Evolutionary conservation across 2,113 vertebrate species (phyloP).

Genomic region (Cervus canadensis): DNA sequence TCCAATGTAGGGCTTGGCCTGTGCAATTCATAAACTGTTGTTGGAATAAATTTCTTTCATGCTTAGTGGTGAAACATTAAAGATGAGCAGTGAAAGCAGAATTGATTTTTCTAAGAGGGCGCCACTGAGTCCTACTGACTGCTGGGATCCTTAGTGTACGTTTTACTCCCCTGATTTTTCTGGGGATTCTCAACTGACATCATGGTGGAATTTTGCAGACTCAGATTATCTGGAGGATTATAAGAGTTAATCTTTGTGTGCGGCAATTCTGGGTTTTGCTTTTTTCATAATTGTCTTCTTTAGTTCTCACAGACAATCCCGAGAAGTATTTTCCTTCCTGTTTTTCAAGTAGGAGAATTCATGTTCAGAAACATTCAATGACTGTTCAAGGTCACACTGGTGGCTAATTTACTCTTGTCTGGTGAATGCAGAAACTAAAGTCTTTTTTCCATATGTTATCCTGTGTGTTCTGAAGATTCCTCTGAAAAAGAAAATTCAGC

Average conservation of each 20-base stretch:
- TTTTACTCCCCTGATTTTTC: background rate
- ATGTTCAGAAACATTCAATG: background rate
- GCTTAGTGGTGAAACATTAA: background rate
- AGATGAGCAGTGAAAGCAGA: background rate
- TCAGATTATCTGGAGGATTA: background rate
- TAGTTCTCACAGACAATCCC: background rate
- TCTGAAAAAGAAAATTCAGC: background rate
- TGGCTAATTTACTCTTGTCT: background rate
- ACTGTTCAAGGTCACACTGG: background rate
- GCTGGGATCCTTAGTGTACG: background rate
- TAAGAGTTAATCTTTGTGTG: background rate
- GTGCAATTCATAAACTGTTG: background rate
- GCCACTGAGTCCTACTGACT: background rate
- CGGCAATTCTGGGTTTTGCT: background rate
- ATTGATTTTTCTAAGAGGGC: background rate
- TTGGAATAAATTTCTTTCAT: background rate
- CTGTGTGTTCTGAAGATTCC: background rate
- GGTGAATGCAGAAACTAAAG: background rate
- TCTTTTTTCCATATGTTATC: background rate
- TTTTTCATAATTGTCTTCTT: background rate
- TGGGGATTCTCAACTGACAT: background rate
- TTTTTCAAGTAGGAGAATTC: background rate
- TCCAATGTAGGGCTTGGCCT: background rate
- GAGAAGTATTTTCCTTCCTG: background rate
- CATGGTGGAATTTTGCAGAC: background rate